Conservation (phyloP, 2,797 vertebrate genomes). For the Acanthornis magna region DNA sequence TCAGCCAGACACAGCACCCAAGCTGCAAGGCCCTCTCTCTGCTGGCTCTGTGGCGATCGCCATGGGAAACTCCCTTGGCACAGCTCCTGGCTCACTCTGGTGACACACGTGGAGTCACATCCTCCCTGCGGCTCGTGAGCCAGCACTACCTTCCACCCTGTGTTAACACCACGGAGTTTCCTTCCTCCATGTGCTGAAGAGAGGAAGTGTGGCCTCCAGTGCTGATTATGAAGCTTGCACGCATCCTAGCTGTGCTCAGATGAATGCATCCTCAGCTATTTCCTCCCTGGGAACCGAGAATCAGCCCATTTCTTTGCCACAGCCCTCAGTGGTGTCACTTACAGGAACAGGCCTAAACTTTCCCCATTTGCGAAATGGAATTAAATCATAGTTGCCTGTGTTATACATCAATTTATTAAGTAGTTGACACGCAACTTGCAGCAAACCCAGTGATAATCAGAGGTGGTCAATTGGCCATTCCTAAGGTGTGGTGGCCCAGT, state of each 20-base stretch:
- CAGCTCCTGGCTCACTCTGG: background rate
- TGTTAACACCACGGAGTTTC: background rate
- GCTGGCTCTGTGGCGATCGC: rapidly evolving
- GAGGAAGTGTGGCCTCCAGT: background rate
- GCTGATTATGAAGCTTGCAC: background rate
- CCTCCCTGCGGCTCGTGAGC: background rate
- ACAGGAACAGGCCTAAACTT: background rate
- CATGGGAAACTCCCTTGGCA: background rate
- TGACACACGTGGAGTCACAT: background rate
- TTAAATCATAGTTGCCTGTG: background rate
- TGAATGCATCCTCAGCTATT: background rate
- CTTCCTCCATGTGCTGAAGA: background rate
- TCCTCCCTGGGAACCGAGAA: background rate
- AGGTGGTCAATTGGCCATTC: background rate
- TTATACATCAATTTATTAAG: background rate
- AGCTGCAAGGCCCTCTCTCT: background rate
- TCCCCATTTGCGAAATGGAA: background rate
- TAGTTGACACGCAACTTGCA: background rate
- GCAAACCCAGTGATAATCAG: background rate
- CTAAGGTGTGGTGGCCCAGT: background rate
- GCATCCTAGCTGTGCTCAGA: background rate
- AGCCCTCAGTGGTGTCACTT: background rate
- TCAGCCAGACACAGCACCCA: background rate
- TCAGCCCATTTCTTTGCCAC: background rate
- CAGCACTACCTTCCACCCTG: background rate